Conservation (phyloP, 2,888 invertebrate genomes). For the Heliconius aoede region DNA sequence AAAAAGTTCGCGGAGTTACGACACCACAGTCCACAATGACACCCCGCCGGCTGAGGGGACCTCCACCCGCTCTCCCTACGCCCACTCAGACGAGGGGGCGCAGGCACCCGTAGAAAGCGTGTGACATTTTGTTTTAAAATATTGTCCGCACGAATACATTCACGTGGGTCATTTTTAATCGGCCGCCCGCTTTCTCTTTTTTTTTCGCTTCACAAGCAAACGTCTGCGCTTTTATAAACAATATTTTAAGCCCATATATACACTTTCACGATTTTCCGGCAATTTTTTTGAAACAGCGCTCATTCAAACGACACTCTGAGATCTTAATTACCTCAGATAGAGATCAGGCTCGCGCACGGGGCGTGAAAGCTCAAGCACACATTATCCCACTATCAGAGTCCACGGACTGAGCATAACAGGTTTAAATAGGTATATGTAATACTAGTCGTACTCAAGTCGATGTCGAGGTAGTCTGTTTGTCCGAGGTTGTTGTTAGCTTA, state of each 20-base stretch:
- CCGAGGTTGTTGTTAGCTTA: constrained; percentile 67
- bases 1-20: constrained; percentile 84
- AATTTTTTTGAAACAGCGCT: constrained; percentile 38
- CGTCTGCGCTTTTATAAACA: constrained; percentile 43
- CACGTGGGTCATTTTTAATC: constrained; percentile 81
- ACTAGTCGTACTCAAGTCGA: constrained; percentile 51
- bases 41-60: constrained; percentile 67
- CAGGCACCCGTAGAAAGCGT: constrained; percentile 80
- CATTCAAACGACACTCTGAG: constrained; percentile 45
- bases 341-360: constrained; percentile 64
- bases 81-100: constrained; percentile 60
- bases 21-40: constrained; percentile 84
- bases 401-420: constrained; percentile 57
- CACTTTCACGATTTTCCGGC: constrained; percentile 38
- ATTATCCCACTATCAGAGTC: constrained; percentile 57
- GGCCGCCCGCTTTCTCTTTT: constrained; percentile 69
- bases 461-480: constrained; percentile 50
- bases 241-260: constrained; percentile 43
- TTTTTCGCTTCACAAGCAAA: constrained; percentile 53
- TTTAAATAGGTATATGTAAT: constrained; percentile 42
- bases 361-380: constrained; percentile 72
- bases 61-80: constrained; percentile 47
- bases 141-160: constrained; percentile 82
- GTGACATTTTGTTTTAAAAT: constrained; percentile 84
- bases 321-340: constrained; percentile 72